These are phyloP conservation scores for Chloroceryle aenea DNA, from an alignment of 2,113 vertebrate genomes.

Conservation along the genomic window DNA sequence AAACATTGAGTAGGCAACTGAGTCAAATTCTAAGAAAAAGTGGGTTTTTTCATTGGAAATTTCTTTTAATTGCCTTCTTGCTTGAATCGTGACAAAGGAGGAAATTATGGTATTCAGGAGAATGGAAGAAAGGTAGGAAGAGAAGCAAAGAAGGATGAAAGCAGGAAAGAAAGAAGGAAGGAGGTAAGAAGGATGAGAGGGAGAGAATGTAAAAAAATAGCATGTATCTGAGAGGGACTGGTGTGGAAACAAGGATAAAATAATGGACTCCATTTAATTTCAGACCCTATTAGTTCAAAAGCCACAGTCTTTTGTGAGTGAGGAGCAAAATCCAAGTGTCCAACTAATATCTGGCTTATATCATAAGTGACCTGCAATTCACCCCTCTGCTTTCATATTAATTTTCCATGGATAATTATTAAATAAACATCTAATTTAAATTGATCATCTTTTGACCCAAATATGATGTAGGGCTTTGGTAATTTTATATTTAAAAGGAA, in stretches of 20 bases:
- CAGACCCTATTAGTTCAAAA: background rate
- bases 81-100: background rate
- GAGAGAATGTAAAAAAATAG: background rate
- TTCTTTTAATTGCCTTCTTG: background rate
- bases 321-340: background rate
- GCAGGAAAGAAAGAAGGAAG: background rate
- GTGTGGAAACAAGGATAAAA: background rate
- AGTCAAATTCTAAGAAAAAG: background rate
- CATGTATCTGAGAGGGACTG: background rate
- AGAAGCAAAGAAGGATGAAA: background rate
- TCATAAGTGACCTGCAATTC: constrained; percentile 24
- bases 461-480: background rate
- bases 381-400: background rate
- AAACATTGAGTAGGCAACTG: background rate
- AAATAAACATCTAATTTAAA: constrained; percentile 28
- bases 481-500: constrained; percentile 34
- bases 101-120: background rate
- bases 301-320: background rate
- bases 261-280: background rate
- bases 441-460: constrained; percentile 13
- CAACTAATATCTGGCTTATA: constrained; percentile 22
- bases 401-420: constrained; percentile 53
- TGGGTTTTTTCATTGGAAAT: background rate
- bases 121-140: background rate
- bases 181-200: background rate